Conservation (phyloP, 2,888 invertebrate genomes). For the Caenorhabditis wallacei region DNA sequence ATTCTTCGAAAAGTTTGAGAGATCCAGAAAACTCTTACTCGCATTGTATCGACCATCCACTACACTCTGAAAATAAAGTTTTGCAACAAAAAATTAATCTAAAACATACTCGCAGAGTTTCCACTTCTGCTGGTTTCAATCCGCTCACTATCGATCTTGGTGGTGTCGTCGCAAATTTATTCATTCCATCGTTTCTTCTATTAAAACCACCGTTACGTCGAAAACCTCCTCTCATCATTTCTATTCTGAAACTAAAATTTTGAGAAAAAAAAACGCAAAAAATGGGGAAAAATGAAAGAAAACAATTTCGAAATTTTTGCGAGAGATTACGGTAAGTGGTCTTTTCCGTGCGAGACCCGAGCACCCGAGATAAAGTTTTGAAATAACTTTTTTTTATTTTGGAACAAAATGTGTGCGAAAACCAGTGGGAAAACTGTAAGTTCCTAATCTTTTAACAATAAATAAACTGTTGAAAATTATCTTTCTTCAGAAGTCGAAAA, state of each 20-base stretch:
- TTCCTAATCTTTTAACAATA: no score
- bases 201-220: background rate
- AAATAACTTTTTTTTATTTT: no score
- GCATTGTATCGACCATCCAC: conserved; percentile 73
- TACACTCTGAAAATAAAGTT: conserved; percentile 64
- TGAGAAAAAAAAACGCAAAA: background rate
- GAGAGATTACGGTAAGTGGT: background rate
- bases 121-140: conserved; percentile 15
- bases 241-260: conserved; percentile 3
- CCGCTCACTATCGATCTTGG: background rate
- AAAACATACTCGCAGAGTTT: conserved; percentile 12
- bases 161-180: background rate
- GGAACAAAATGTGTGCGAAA: no score
- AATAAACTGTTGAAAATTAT: no score
- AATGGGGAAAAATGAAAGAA: no score
- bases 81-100: background rate
- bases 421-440: no score
- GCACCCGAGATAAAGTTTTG: no score
- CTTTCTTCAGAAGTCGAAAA: no score
- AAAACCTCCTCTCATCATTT: conserved; percentile 6
- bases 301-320: no score
- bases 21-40: conserved; percentile 73
- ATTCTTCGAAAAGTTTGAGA: conserved; percentile 77
- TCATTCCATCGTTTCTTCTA: background rate
- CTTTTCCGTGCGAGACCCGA: no score